Base-by-base conservation (phyloP, 2,797 vertebrate species). In the Lycodopsis pacificus region DNA sequence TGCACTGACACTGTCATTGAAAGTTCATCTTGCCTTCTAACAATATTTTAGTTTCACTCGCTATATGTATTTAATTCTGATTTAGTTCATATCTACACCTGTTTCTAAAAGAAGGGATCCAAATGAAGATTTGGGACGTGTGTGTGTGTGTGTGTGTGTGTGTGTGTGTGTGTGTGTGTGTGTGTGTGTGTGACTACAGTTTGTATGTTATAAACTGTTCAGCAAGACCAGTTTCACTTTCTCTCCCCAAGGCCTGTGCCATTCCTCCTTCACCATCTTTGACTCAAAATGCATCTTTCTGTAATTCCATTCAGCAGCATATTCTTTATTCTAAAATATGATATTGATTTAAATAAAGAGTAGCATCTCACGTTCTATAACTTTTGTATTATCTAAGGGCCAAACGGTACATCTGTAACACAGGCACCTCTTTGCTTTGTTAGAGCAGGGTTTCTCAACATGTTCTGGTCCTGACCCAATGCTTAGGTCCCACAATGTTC, bases 351-450 rank as follows among this genome's bases (percentile, higher is more conserved):
- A 17, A n/a, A 72, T 36, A 51, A 40, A 65, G n/a, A 81, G 22
- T 48, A 13, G 46, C 53, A 63, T 68, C 57, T 64, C 46, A 32
- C 63, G 20, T 27, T 67, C 10, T 40, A 7, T 34, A 30, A 65
- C 11, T 32, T 82, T 68, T 79, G 13, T 7, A 30, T 70, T 48
- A 65, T 64, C 11, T 22, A 65, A n/a, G 49, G 79, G 64, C 80
- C 80, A 76, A 79, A 82, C 71, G 65, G 4, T 40, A 48, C 30
- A 56, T 27, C 40, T 75, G 46, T 79, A 65, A 44, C 78, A 79
- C 77, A 86, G 83, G 81, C 49, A 65, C 25, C 46, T 74, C 5
- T 77, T 67, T 72, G 46, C 61, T 1, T 40, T 72, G 34, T 77
- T 51, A 27, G 19, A 68, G 57, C 67, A 72, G 70, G 8, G 36